Base-by-base conservation (phyloP, 1,140 invertebrate species). In the Drusus annulatus region DNA sequence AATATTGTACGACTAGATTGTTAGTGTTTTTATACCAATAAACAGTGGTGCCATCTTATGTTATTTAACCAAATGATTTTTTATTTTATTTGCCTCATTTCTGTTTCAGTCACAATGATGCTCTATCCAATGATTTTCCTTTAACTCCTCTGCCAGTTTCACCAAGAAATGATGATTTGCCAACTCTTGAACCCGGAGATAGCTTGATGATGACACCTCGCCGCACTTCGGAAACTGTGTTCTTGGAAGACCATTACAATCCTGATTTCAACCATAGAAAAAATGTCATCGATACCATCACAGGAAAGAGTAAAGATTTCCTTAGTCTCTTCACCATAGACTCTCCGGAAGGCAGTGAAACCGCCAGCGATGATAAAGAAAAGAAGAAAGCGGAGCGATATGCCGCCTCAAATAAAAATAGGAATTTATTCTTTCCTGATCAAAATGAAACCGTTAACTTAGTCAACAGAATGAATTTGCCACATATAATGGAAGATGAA, bases 251-350 rank as follows among this genome's bases (percentile, higher is more conserved):
- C 36, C 82, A 83, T 71, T 81, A 83, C 51, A 81, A 83, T 75
- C 82, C 82, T 5, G 82, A 83, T 36, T 62, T 80, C 10, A 81
- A 90, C 63, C 92, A 95, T 69, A 91, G 92, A 79, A 93, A 92
- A 83, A 94, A 94, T 83, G 86, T 95, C 21, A 88, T 95, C 17
- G 90, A 92, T 65, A 92, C 92, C 82, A 90, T 95, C 6, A 94
- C 92, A 31, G 89, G 92, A 8, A 93, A 92, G 81, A 92, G 94
- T 0, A 93, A 93, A 85, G 93, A 94, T 75, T 90, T 94, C 23
- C 92, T 95, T 69, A 91, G 93, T 81, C 92, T 94, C 79, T 89
- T 95, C n/a, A 45, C 52, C 16, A 74, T 76, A 15, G 82, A 83
- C 21, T 89, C 90, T 77, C 93, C 92, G 85, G 88, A 85, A 58